Conservation (phyloP, 2,888 invertebrate species). For the Cheilosia vulpina region DNA sequence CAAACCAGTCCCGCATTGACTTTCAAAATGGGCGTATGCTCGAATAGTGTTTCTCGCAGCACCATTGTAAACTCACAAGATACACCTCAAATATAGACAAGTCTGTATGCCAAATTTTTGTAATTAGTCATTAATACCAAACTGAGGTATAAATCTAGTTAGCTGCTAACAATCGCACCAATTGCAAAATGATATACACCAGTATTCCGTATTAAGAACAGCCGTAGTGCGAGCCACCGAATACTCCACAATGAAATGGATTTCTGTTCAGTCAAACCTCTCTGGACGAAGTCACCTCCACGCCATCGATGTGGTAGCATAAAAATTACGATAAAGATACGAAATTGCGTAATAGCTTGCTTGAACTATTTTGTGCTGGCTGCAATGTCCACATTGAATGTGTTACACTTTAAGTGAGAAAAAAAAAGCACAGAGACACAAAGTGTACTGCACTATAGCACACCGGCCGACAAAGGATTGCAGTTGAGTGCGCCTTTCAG, state of each 20-base stretch:
- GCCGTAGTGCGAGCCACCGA: background rate
- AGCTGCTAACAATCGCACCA: background rate
- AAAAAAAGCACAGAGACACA: background rate
- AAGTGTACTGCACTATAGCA: background rate
- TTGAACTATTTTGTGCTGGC: slow-evolving; percentile 35
- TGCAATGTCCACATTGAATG: slow-evolving; percentile 5
- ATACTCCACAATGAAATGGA: background rate
- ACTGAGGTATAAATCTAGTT: background rate
- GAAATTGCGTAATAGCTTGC: slow-evolving; percentile 34
- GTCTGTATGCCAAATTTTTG: background rate
- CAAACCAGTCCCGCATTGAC: background rate
- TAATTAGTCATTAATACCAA: background rate
- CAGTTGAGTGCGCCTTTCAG: slow-evolving; percentile 5
- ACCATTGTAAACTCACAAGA: background rate
- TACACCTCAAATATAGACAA: background rate
- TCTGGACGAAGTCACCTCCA: slow-evolving; percentile 4
- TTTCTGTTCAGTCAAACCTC: background rate
- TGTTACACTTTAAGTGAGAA: slow-evolving; percentile 41
- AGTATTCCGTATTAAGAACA: slow-evolving; percentile 3
- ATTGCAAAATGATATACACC: background rate
- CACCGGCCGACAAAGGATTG: slow-evolving; percentile 24
- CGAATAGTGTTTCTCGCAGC: background rate
- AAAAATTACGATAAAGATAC: slow-evolving; percentile 9
- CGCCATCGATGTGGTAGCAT: background rate
- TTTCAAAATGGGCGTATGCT: background rate